phyloP scores from a whole-genome alignment of 2,113 vertebrate species.

The Dicrurus megarhynchus region DNA sequence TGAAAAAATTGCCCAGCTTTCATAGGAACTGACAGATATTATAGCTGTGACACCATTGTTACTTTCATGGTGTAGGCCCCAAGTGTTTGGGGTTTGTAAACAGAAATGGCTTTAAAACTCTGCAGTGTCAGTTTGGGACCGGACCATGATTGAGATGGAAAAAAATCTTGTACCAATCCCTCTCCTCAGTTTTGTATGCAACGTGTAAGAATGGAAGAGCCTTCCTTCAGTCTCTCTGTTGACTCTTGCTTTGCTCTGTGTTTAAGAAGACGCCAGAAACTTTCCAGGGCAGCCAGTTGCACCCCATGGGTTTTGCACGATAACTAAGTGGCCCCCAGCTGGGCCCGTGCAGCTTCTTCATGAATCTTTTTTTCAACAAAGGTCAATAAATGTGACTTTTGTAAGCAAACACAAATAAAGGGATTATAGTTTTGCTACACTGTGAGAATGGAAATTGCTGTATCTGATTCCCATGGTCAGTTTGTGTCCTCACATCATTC shows the following conservation, averaged over 20 bases:
- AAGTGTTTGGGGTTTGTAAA: neutral
- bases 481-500: neutral
- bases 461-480: neutral
- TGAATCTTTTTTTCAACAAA: neutral
- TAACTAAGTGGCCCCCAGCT: neutral
- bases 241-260: neutral
- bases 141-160: neutral
- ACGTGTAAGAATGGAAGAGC: rapidly evolving
- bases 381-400: neutral
- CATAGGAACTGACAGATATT: neutral
- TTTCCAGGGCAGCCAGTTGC: neutral
- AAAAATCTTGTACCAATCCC: neutral
- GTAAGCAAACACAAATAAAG: neutral
- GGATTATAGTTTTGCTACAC: neutral
- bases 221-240: neutral
- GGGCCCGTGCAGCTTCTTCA: neutral
- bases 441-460: neutral
- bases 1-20: slow-evolving; percentile 31
- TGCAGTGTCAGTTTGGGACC: neutral
- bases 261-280: neutral
- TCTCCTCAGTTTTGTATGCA: neutral
- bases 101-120: neutral
- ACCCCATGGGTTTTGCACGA: neutral
- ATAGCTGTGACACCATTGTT: neutral
- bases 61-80: neutral